Base-by-base conservation (phyloP, 2,797 vertebrate species). In the Periophthalmus magnuspinnatus region DNA sequence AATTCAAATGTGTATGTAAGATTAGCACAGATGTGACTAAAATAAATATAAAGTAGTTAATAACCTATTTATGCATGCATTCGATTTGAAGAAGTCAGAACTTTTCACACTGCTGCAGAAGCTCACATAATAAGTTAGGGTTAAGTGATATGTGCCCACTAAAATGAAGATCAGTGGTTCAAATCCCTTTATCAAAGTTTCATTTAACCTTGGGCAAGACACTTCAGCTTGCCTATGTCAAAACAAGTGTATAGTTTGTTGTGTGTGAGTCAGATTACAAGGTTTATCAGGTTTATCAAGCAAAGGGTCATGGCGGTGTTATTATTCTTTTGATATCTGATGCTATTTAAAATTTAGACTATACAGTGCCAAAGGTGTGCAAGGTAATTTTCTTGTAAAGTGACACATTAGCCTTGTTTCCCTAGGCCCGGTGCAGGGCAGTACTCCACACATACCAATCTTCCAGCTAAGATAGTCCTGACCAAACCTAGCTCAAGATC, bases 1-100 rank as follows among this genome's bases (percentile, higher is more conserved):
- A 71, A 65, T 65, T 65, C 17, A 71, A 55, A 16, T 45, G 50
- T 33, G 48, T 50, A 50, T 52, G 48, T 67, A 69, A 71, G 59
- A 52, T 61, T 57, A 54, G 54, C 52, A 54, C 7, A 69, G 58
- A 69, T 69, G 24, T 63, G 22, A 64, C 65, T 68, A 41, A 22
- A 63, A 76, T 56, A 24, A 14, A 0, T 41, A 11, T 19, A 63
- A 63, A 63, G 38, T 63, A 38, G 16, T 61, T 61, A 47, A 63
- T 16, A 22, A 63, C 5, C 61, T 63, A 7, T 24, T 63, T 47
- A 47, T 13, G 21, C 21, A 28, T 24, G 21, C 38, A 17, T 63
- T 63, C 0, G 7, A 19, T 36, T 45, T 8, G 19, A 38, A 17
- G 14, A 41, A 38, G 59, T 13, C 24, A 5, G n/a, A 19, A 59